Base-by-base conservation (phyloP, 2,113 vertebrate genomes). In the Boulengeromyrus knoepffleri region DNA sequence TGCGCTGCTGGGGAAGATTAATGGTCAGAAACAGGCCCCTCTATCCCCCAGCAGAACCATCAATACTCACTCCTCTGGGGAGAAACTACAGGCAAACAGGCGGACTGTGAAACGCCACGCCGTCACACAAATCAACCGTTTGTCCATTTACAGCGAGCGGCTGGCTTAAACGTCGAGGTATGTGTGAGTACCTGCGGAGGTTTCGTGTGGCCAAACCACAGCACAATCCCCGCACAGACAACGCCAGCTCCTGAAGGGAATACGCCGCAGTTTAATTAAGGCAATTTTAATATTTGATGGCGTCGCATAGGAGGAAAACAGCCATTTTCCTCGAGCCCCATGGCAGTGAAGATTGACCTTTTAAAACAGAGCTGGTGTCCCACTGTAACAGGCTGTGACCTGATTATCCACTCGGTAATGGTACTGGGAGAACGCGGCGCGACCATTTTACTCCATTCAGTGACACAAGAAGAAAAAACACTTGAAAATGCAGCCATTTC, bases 341-440 rank as follows among this genome's bases (percentile, higher is more conserved):
- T 90, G 92, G 84, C 88, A 91, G 85, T 90, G 17, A 92, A 91
- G 42, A 70, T n/a, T 92, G 92, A 92, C 93, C 91, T 92, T 93
- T 92, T 86, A 45, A 90, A 80, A 10, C n/a, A 89, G 89, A 83
- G 85, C 87, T 70, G 87, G 91, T 91, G 90, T 91, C 91, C 89
- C 89, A 87, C 56, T 39, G 87, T 90, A 90, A 77, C 36, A 85
- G 74, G 66, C 91, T 85, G 89, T 89, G 87, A 90, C 89, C 90
- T 90, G 90, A 91, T 91, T 91, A 90, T 90, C 88, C 66, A 62
- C n/a, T 87, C 70, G 88, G 84, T 87, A 88, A 88, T 87, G 49
- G 42, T 77, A 36, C 46, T 86, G 27, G 89, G 47, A 52, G 87
- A 53, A 87, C 17, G 58, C 21, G 39, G 53, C 1, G 42, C 24